Percentiles rank a stretch among this genome's conserved stretches.
Conservation (phyloP, 1,140 invertebrate genomes). For the Aphis craccivora region DNA sequence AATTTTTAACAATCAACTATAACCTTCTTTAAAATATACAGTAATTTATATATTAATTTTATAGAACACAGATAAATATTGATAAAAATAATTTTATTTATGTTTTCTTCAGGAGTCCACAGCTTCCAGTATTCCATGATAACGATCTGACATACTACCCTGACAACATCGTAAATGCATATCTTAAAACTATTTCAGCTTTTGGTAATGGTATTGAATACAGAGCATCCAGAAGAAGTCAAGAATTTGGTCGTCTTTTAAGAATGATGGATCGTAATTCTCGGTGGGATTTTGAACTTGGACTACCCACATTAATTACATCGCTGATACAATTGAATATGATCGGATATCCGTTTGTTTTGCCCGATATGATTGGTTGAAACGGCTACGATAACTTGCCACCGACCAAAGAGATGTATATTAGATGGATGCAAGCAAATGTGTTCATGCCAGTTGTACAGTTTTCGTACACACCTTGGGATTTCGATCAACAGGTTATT, state of each 20-base stretch:
- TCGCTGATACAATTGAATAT: slow-evolving; percentile 81
- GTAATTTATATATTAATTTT: no score
- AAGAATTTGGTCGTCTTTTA: slow-evolving; percentile 80
- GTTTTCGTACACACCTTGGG: slow-evolving; percentile 88
- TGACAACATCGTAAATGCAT: slow-evolving; percentile 58
- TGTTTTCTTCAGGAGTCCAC: neutral
- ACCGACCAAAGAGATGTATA: slow-evolving; percentile 78
- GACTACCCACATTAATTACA: slow-evolving; percentile 79
- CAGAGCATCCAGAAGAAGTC: slow-evolving; percentile 71
- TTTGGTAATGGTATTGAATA: slow-evolving; percentile 61
- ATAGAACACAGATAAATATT: no score
- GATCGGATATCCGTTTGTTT: slow-evolving; percentile 83
- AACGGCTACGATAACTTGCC: slow-evolving; percentile 75
- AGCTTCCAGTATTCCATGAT: slow-evolving; percentile 62
- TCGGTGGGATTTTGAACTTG: slow-evolving; percentile 81
- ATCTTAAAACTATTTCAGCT: slow-evolving; percentile 58
- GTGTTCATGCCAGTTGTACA: slow-evolving; percentile 88
- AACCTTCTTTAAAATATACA: no score
- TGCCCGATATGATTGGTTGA: slow-evolving; percentile 93
- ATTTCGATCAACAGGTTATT: slow-evolving; percentile 74
- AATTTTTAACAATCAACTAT: no score
- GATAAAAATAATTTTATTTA: no score
- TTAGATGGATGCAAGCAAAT: slow-evolving; percentile 88
- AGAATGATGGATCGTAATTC: slow-evolving; percentile 89
- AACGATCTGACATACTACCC: slow-evolving; percentile 59